Evolutionary conservation across 2,888 invertebrate genomes (phyloP), one percentile per base, ranked within the genome.

Genomic region (Reticulitermes lucifugus): DNA sequence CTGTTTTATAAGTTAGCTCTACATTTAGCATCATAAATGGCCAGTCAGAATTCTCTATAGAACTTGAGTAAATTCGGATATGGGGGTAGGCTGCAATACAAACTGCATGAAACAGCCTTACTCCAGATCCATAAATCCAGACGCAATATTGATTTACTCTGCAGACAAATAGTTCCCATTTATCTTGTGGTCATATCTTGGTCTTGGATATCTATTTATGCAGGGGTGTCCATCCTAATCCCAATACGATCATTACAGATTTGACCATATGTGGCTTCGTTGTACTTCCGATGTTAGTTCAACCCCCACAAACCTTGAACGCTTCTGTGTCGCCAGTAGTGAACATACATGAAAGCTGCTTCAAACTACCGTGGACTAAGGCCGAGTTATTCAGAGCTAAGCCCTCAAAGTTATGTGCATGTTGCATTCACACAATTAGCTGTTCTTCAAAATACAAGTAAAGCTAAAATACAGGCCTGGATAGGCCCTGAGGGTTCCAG

Each of bases 131-230:
- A 35, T 73, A 18, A 35, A 9, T 73, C 12, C 35, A 18, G 41
- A n/a, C 29, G 35, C 73, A 35, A 18, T 73, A 73, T 73, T 73
- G 73, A 73, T 73, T 73, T 73, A 73, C 73, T 2, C 73, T 10
- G 73, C 35, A 73, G 73, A 73, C 73, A 73, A 73, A 73, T 73
- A 35, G 73, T 73, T 29, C 6, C 73, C 73, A 73, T 73, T 73
- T 73, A 73, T 73, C 73, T 73, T 73, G 35, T 18, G 73, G 35
- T 7, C 35, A 73, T 73, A 73, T 25, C 73, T 73, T 21, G 29
- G 73, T 73, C 73, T 35, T 73, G 41, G 7, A 10, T 73, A 35
- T 73, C 73, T 73, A 41, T 73, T 73, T 73, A 73, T 18, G 35
- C 73, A 73, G 73, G 73, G 73, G 29, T 73, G 73, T 35, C 73